Evolutionary conservation across 2,888 invertebrate genomes (phyloP), one percentile per base, ranked within the genome.

Genomic region (Plebejus argus): DNA sequence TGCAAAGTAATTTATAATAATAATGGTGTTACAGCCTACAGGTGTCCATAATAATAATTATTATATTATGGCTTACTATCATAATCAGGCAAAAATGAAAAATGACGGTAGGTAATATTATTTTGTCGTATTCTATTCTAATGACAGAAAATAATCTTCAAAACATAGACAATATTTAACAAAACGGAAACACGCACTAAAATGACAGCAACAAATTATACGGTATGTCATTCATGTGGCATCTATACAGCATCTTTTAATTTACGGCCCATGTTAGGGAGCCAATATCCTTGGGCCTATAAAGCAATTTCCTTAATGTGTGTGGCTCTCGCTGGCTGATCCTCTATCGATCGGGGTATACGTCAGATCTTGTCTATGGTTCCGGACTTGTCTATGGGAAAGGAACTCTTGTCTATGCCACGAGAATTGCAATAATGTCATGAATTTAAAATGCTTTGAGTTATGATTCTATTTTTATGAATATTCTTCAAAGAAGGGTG

Each of bases 251-350:
- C 76, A 75, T 53, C 66, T 45, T 75, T 70, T 77, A 75, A 39
- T 70, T 56, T 66, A 58, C 70, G 78, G 33, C 76, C 39, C 76
- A 80, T 77, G 53, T 53, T 53, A 53, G 53, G 74, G 74, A 79
- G 79, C 80, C 82, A 82, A 83, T 83, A 84, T 84, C 84, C 83
- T 82, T 81, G 82, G 85, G 83, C 81, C 82, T 82, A 90, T 91
- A 89, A 88, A 92, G 90, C 92, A 91, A 93, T 93, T 90, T 93
- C 89, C 89, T 86, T 92, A 92, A 93, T 92, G 82, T 83, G 79
- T 84, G 89, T 88, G 86, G 86, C 86, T 85, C 84, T 84, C 84
- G 81, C 85, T 84, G 83, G 84, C 83, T 83, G 87, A 88, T 85
- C 85, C 82, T 84, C 82, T 82, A 84, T 85, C 85, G 81, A 82